Conservation (phyloP, 2,888 invertebrate species). For the Crossocerus cetratus region DNA sequence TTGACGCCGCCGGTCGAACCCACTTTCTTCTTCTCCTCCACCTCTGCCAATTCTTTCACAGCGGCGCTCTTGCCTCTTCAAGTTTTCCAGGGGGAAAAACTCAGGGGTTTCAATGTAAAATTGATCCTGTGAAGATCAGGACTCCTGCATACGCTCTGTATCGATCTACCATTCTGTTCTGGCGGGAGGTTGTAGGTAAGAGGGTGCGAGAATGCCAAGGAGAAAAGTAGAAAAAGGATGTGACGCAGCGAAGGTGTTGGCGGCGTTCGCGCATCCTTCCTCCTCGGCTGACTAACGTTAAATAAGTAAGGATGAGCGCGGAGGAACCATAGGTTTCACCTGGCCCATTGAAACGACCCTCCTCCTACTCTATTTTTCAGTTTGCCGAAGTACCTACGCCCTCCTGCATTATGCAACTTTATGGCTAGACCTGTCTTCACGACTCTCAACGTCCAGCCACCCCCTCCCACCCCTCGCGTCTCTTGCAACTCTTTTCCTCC, state of each 20-base stretch:
- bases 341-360: conserved; percentile 21
- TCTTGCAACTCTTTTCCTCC: background rate
- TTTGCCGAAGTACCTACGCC: conserved; percentile 64
- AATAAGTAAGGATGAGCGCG: conserved; percentile 61
- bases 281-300: conserved; percentile 48
- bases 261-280: too few species aligned
- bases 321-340: conserved; percentile 47
- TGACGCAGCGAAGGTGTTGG: conserved; percentile 1
- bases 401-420: conserved; percentile 65
- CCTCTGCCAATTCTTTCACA: too few species aligned
- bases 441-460: conserved; percentile 28
- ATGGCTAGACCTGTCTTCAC: conserved; percentile 40
- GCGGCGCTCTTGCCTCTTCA: too few species aligned
- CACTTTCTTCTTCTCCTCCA: conserved; percentile 3
- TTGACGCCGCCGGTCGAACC: conserved; percentile 49
- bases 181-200: too few species aligned
- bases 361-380: conserved; percentile 68
- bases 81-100: background rate
- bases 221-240: too few species aligned
- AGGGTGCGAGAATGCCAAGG: too few species aligned
- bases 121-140: too few species aligned
- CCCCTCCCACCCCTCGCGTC: conserved; percentile 4
- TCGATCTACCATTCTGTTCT: too few species aligned
- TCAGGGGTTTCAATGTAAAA: conserved; percentile 7
- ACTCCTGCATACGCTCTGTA: too few species aligned